Percentiles rank a stretch among this genome's conserved stretches.
Conservation (phyloP, 2,888 invertebrate species). For the Carterocephalus palaemon region DNA sequence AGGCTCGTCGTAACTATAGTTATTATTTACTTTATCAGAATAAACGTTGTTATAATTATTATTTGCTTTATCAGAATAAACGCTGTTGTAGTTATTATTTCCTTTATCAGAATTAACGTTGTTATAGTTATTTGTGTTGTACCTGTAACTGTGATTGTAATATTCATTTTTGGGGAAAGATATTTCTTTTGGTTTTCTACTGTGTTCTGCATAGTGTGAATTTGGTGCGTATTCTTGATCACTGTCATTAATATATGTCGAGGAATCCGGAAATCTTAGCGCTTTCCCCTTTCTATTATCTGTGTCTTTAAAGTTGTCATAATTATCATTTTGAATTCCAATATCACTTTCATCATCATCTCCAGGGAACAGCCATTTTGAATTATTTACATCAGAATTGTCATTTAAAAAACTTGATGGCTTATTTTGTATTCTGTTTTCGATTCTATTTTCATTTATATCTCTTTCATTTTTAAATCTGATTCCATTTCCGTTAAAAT, state of each 20-base stretch:
- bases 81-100: constrained; percentile 21
- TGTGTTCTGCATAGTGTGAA: constrained; percentile 1
- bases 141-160: constrained; percentile 5
- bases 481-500: constrained; percentile 36
- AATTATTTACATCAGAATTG: constrained; percentile 32
- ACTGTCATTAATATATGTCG: constrained; percentile 19
- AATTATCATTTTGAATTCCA: constrained; percentile 14
- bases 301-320: constrained; percentile 19
- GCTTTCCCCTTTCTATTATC: constrained; percentile 32
- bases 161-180: constrained; percentile 17
- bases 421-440: constrained; percentile 60
- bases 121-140: constrained; percentile 3
- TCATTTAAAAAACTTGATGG: constrained; percentile 32
- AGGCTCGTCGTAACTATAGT: constrained; percentile 33
- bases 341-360: constrained; percentile 26
- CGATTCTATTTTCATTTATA: constrained; percentile 35
- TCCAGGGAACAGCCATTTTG: constrained; percentile 55
- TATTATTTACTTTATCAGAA: constrained; percentile 34
- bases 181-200: constrained; percentile 24
- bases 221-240: neutral
- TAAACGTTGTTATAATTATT: constrained; percentile 40
- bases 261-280: constrained; percentile 37
- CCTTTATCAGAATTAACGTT: constrained; percentile 21
- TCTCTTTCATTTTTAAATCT: constrained; percentile 33
- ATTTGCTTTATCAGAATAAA: constrained; percentile 21